Conservation (phyloP, 2,888 invertebrate species). For the Branchellion lobata region DNA sequence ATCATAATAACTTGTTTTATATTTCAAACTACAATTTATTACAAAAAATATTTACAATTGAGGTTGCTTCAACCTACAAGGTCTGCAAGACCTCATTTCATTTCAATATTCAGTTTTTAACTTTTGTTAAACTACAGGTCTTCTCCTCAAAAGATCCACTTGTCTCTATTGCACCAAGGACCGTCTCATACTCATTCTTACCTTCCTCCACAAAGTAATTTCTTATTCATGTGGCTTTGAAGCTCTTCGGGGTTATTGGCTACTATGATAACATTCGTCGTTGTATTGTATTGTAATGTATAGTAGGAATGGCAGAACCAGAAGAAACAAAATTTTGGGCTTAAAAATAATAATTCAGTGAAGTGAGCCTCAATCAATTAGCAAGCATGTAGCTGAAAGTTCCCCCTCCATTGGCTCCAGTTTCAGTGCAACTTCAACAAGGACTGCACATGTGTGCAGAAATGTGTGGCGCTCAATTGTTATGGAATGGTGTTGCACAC, state of each 20-base stretch:
- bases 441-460: conserved; percentile 54
- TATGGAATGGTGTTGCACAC: conserved; percentile 61
- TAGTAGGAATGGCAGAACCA: too few species aligned
- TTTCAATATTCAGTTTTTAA: not conserved
- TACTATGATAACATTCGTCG: too few species aligned
- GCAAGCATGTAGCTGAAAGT: too few species aligned
- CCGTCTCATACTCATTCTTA: conserved; percentile 59
- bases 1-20: too few species aligned
- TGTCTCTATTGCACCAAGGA: conserved; percentile 61
- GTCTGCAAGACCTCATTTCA: too few species aligned
- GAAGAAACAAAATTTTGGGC: too few species aligned
- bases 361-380: too few species aligned
- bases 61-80: not conserved
- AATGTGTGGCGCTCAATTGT: conserved; percentile 57
- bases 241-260: too few species aligned
- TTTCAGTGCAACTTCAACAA: conserved; percentile 52
- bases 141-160: conserved; percentile 60
- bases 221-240: too few species aligned
- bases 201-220: conserved; percentile 58
- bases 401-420: too few species aligned
- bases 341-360: too few species aligned
- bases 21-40: not conserved
- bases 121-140: conserved; percentile 55
- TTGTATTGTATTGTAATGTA: too few species aligned
- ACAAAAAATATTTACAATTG: not conserved